Base-by-base conservation (phyloP, 2,797 vertebrate species). In the Thalassophryne amazonica region DNA sequence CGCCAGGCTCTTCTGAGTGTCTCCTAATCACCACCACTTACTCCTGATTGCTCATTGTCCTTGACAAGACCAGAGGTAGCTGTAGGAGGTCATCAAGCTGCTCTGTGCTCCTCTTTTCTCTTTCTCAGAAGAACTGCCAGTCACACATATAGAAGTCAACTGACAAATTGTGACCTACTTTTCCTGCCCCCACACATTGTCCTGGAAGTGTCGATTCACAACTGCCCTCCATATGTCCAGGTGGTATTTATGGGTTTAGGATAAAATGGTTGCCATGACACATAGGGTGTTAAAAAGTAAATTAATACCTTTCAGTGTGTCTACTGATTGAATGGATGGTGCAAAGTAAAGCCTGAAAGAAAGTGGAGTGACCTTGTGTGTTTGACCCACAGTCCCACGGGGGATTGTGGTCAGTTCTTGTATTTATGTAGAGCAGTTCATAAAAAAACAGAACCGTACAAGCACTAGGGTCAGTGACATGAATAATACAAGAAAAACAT, bases 31-130 rank as follows among this genome's bases (percentile, higher is more conserved):
- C 58, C 43, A 12, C 55, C 75, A 68, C 73, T 85, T 76, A 52
- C 60, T 40, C 30, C 57, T 87, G 79, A 83, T 84, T 86, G 74
- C 68, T 60, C 65, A 80, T 86, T 89, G 85, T 89, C 75, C 66
- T 6, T 60, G 52, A 22, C 3, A 20, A 58, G 58, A 46, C 54
- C 20, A 33, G 15, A 55, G 68, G 68, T 34, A 48, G 56, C 51
- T 76, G 50, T 53, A 67, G 73, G 71, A 69, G 67, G 66, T 57
- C 63, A 75, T 81, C 80, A 60, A 62, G 54, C 63, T n/a, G 54
- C 46, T 60, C 32, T 11, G 54, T 56, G 57, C 51, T 58, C 56
- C 50, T 36, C 55, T 24, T 19, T 27, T 50, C 20, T 27, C 4
- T 29, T 47, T 61, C 63, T 56, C 40, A 49, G 33, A 60, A 56